Evolutionary conservation across 1,140 invertebrate genomes (phyloP), one percentile per base, ranked within the genome.

Genomic region (Caerostris extrusa): DNA sequence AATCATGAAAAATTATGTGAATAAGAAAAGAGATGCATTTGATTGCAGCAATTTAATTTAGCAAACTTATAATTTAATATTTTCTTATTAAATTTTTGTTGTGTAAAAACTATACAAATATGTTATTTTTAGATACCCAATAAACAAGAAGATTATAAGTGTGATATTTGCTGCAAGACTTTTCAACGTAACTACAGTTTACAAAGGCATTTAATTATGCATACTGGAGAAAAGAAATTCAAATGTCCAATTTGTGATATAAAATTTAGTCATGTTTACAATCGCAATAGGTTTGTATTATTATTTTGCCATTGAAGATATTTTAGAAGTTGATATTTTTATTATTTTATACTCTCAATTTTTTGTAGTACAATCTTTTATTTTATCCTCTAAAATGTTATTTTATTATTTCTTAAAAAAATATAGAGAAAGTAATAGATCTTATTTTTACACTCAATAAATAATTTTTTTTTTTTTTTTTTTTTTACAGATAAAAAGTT

Each of bases 121-220:
- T 60, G 3, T 69, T 64, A n/a, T 56, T 95, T 94, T 19, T 56
- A 95, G 88, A 58, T 92, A 55, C 82, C 94, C 64, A 82, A 34
- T 55, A 93, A 92, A 61, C 91, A 95, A 90, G 95, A 95, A 94
- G 90, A 90, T 56, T 94, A 94, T 88, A 69, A 93, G 85, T 94
- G 94, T 94, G 94, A 95, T 95, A 94, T 96, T 95, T 95, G 95
- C 95, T 93, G 95, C 7, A 96, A 96, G 93, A 95, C 95, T n/a
- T 96, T 96, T 95, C 96, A 96, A 4, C 94, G 96, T 17, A 96
- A 95, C 91, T 96, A 96, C 95, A 96, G 96, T 94, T 94, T 96
- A 14, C 96, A 96, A 87, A 95, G 96, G 19, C 96, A 96, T 91
- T 93, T 95, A 19, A 93, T 96, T 57, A 95, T 96, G 86, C 96